phyloP scores from a whole-genome alignment of 2,113 vertebrate genomes.

The Cebus imitator region DNA sequence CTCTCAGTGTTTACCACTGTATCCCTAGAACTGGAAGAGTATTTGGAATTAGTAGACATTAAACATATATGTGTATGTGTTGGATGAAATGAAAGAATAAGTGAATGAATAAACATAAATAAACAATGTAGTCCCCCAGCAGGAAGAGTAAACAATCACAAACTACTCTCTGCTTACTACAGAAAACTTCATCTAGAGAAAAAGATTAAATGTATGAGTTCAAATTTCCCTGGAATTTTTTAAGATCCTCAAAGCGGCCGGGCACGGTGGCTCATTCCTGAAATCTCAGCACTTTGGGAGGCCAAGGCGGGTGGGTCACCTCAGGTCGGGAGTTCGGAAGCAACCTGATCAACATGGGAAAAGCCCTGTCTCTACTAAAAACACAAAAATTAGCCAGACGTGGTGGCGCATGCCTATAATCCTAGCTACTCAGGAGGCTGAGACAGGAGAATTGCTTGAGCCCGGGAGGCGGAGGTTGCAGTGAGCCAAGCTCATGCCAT shows the following conservation, averaged over 20 bases:
- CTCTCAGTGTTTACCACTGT: neutral
- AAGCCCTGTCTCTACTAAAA: no score
- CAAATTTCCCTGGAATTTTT: neutral
- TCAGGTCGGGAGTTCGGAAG: no score
- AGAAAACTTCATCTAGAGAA: neutral
- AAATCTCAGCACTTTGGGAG: no score
- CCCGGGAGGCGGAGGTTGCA: no score
- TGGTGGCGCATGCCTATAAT: no score
- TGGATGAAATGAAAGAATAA: neutral
- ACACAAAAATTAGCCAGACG: no score
- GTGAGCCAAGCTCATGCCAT: no score
- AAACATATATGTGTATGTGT: neutral
- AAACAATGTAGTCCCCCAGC: neutral
- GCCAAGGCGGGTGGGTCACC: no score
- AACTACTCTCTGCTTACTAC: neutral
- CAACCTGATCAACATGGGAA: no score
- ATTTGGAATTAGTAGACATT: neutral
- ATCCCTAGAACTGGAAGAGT: neutral
- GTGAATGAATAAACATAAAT: neutral
- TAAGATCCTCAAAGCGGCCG: neutral
- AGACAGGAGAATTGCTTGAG: no score
- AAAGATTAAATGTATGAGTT: neutral
- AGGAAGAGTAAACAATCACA: neutral
- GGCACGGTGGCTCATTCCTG: no score
- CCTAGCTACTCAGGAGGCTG: no score